Evolutionary conservation across 2,888 invertebrate species (phyloP), one percentile per base, ranked within the genome.

Genomic region (Apamea epomidion): DNA sequence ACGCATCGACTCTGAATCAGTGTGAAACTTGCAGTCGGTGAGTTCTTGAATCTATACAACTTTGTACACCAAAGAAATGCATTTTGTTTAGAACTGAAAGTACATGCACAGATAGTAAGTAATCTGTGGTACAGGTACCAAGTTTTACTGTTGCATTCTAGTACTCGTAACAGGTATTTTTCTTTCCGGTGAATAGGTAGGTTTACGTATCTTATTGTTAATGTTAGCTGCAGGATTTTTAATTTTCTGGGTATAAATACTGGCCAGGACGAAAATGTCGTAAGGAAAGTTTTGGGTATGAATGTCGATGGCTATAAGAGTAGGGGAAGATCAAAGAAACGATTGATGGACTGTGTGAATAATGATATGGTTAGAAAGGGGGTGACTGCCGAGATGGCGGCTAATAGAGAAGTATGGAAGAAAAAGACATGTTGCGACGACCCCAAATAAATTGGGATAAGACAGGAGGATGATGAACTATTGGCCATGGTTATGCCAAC

Each of bases 11-110:
- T 71, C 76, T 84, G 90, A 85, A 91, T 90, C 88, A 82, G 85
- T 87, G 87, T 81, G 81, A 85, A 93, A 92, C 90, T 92, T 92
- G 82, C 87, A 88, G 84, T 86, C 87, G 89, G 90, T 84, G 86
- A 89, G 90, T 90, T 88, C 86, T 85, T 84, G 84, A 88, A 92
- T 90, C 88, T 88, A 87, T 91, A 89, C 70, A 92, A 92, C 86
- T 93, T 92, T 88, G 77, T 84, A 90, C 89, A 90, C 88, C 71
- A 84, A 80, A 83, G 74, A 85, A 83, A 84, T 83, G 78, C 84
- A 82, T 78, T 85, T 86, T 83, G 77, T 76, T 73, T 83, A 73
- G 37, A 70, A 84, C 48, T 4, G 16, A 58, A 58, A 58, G 68
- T 72, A 37, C 32, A 21, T 1, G 32, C 32, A 32, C 32, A 32